Evolutionary conservation across 2,113 vertebrate genomes (phyloP), one percentile per base, ranked within the genome.

Genomic region (Alligator sinensis): DNA sequence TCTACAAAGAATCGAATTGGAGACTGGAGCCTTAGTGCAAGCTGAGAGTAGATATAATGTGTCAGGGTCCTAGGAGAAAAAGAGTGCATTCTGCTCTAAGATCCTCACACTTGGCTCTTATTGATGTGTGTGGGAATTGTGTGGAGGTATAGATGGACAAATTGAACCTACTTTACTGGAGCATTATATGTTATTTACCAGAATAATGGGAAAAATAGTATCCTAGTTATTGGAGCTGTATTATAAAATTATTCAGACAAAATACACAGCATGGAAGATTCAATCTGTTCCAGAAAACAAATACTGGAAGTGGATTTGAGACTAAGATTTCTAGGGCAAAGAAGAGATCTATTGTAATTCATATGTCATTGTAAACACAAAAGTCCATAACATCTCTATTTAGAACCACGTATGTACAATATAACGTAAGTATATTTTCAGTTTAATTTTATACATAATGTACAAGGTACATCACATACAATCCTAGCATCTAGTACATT

Each of bases 291-390:
- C 22, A 38, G 19, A 38, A 21, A 72, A 72, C 10, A 38, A 38
- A 14, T 74, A 47, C 54, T 68, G 0, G 0, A 57, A 58, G 58
- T 47, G 70, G 70, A 91, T n/a, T 16, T 34, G 72, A 7, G 47
- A 47, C 47, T 47, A 47, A 47, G 47, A 47, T 47, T 47, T 47
- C 47, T 47, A 66, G 24, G 21, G 17, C 16, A 13, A 13, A 17
- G 47, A 78, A 61, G 13, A 63, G n/a, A 78, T 30, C 55, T 91
- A 58, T 55, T 82, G 72, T 11, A 70, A 19, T 75, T 72, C 6
- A 22, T 16, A 8, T 34, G 25, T 82, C 17, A 6, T 9, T 68
- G 11, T 27, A 76, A 86, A 60, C 15, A 12, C 15, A 12, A 6
- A 3, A 5, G 3, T 47, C 12, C 19, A 25, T 9, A 64, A 77